Conservation (phyloP, 2,888 invertebrate species). For the Thalpophila matura region DNA sequence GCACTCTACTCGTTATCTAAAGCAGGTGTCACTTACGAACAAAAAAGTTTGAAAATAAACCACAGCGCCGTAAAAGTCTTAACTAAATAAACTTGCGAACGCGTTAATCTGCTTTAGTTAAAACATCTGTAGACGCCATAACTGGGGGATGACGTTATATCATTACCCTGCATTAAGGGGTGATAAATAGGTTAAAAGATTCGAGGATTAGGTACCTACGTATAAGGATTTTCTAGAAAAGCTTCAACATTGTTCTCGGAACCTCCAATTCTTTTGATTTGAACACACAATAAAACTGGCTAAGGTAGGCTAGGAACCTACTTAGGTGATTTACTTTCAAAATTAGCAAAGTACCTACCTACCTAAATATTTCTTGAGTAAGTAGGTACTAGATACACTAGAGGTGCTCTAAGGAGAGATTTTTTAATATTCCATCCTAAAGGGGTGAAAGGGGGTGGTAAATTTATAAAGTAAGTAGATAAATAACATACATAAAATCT, state of each 20-base stretch:
- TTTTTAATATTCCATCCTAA: too few relatives aligned
- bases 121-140: constrained; percentile 80
- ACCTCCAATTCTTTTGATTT: not conserved
- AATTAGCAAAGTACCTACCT: too few relatives aligned
- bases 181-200: constrained; percentile 20
- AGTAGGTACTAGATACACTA: too few relatives aligned
- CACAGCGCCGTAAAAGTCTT: constrained; percentile 84
- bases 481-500: not conserved
- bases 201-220: constrained; percentile 2
- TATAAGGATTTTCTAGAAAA: not conserved
- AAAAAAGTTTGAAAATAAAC: constrained; percentile 83
- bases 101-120: constrained; percentile 79
- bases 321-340: too few relatives aligned
- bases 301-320: too few relatives aligned
- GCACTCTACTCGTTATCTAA: constrained; percentile 74
- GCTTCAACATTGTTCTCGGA: not conserved
- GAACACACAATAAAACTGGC: too few relatives aligned
- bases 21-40: constrained; percentile 85
- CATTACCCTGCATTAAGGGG: constrained; percentile 59
- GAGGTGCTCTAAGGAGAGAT: too few relatives aligned
- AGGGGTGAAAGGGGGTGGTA: too few relatives aligned
- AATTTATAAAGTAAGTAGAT: too few relatives aligned
- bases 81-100: constrained; percentile 86
- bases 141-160: constrained; percentile 76
- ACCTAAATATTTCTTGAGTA: too few relatives aligned